Base-by-base conservation (phyloP, 2,888 invertebrate genomes). In the Tineola bisselliella region DNA sequence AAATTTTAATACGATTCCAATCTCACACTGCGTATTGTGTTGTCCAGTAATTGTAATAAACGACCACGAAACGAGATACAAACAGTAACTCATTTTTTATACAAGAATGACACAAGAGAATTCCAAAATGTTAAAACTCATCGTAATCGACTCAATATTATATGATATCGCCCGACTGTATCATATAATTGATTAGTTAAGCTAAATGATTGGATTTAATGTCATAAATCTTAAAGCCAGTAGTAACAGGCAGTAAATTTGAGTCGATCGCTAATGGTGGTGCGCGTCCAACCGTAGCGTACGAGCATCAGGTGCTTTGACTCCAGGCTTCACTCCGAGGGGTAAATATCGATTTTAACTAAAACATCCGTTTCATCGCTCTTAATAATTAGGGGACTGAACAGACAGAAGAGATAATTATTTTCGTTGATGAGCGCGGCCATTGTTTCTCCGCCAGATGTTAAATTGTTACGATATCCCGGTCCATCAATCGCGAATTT, bases 331-430 rank as follows among this genome's bases (percentile, higher is more conserved):
- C 48, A 48, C 38, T 38, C 38, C 10, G 54, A 54, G 25, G 54
- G 54, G 54, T 17, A 19, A 18, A 48, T 48, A 48, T 48, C 48
- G 48, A 48, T 48, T 48, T 70, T 69, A 67, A 63, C 66, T 68
- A 71, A 71, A 74, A 70, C 67, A 70, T 69, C 69, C 72, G 70
- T 72, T 69, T 69, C 73, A 70, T 71, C 70, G 68, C 69, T 63
- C 69, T 70, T 72, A 71, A 73, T 70, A 70, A 73, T 72, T 67
- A 66, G 67, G 73, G 73, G 73, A 66, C 64, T 62, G 67, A 61
- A 57, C 44, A 61, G 33, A 52, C 25, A 33, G 61, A 43, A 52
- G 25, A 76, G 72, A 75, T 79, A 78, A 80, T 80, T 76, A 80
- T 74, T 76, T 74, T 71, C 69, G 69, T 72, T 72, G 69, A 75